Conservation (phyloP, 2,113 vertebrate genomes). For the Gallinago undulata region DNA sequence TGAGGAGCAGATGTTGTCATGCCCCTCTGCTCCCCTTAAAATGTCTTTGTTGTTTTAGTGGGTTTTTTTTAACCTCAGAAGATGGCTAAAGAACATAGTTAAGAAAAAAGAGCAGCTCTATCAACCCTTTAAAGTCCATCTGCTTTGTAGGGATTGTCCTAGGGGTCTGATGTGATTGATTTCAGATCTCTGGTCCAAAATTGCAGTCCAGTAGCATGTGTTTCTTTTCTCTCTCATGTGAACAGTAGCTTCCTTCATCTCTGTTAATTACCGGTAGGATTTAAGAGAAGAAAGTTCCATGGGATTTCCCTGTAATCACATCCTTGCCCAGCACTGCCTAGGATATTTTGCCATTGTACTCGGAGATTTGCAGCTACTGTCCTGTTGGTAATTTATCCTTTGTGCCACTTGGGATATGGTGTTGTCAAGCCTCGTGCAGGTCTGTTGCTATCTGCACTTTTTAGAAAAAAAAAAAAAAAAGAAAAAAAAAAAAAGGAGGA, state of each 20-base stretch:
- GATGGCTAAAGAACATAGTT: not conserved
- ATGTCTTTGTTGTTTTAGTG: not conserved
- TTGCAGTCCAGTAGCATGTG: not conserved
- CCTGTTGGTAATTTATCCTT: not conserved
- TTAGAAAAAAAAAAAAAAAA: not conserved
- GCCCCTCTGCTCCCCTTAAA: constrained; percentile 1
- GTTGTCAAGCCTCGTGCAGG: not conserved
- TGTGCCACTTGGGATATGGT: not conserved
- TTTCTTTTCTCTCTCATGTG: not conserved
- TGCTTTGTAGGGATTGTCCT: constrained; percentile 11
- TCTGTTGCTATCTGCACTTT: not conserved
- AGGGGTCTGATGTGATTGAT: not conserved
- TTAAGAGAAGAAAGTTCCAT: not conserved
- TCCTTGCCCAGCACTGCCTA: not conserved
- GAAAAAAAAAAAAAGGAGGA: not conserved
- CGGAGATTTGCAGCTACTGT: not conserved
- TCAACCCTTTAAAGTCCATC: not conserved
- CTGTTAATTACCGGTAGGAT: not conserved
- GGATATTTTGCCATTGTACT: not conserved
- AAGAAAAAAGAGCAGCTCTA: not conserved
- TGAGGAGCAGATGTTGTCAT: constrained; percentile 42
- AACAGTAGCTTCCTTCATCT: not conserved
- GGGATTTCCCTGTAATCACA: not conserved
- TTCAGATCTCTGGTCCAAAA: not conserved
- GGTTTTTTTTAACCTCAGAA: not conserved